Conservation (phyloP, 2,113 vertebrate species). For the Ivindomyrus marchei region DNA sequence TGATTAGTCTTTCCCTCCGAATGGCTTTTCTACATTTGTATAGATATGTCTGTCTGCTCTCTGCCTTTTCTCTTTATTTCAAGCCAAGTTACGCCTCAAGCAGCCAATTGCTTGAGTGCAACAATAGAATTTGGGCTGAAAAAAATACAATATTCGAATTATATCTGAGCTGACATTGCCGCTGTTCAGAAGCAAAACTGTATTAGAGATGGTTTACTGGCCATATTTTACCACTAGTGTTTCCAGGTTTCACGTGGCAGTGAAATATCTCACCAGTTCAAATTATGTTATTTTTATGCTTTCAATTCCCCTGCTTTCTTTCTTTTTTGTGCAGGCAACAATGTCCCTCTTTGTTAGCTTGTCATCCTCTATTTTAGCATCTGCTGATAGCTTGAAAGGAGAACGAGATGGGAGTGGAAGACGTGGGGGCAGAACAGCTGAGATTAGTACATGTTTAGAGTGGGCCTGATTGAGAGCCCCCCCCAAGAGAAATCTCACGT, state of each 20-base stretch:
- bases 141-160: neutral
- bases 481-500: neutral
- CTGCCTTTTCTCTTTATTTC: neutral
- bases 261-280: neutral
- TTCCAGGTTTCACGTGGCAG: neutral
- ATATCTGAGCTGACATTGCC: neutral
- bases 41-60: neutral
- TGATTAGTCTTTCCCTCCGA: neutral
- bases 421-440: neutral
- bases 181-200: neutral
- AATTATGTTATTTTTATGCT: conserved; percentile 13
- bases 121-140: neutral
- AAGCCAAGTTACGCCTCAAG: neutral
- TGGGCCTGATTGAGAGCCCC: neutral
- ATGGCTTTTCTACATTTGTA: neutral
- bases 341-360: conserved; percentile 9
- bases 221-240: neutral
- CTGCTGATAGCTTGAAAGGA: conserved; percentile 25
- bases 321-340: neutral
- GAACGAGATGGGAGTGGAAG: neutral
- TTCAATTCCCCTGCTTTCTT: neutral
- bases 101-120: neutral
- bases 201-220: neutral
- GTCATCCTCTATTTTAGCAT: conserved; percentile 14
- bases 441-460: neutral